Base-by-base conservation (phyloP, 2,888 invertebrate genomes). In the Cerceris ruficornis region DNA sequence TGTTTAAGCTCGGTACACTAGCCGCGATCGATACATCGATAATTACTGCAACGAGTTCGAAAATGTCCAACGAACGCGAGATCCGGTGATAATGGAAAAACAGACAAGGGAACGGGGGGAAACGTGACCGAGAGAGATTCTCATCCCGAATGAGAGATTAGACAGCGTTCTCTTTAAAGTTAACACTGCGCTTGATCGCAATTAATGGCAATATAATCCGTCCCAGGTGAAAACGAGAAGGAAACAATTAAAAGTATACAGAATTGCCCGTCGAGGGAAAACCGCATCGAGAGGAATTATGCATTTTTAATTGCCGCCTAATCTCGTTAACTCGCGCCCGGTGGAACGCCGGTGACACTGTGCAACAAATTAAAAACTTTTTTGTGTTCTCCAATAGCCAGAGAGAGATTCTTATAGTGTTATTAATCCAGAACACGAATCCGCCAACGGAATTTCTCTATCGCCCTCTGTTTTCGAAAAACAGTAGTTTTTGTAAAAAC, bases 11-110 rank as follows among this genome's bases (percentile, higher is more conserved):
- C 64, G 68, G 71, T 77, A 55, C 72, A 72, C 72, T 73, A 42
- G 46, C 78, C 41, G 46, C 69, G 76, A 79, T 79, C 78, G 78
- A 79, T 79, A 64, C 69, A 50, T 78, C 78, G 78, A 74, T 79
- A 79, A 79, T 79, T 79, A 78, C 78, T 62, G 28, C 58, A 78
- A 73, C 74, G 61, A 67, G 62, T 67, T 43, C 50, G 73, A 79
- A 73, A 73, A 65, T 42, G 60, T 42, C 54, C 49, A 28, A 6
- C 42, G 15, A 15, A 46, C 43, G 50, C 11, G 46, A 69, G 52
- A 66, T 61, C 64, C 49, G 7, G 14, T 57, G 65, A 50, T 73
- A 73, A 79, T 77, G 66, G 77, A 69, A 77, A 77, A 77, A 66
- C 68, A 46, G 50, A 55, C 46, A 46, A n/a, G 28, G 9, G 6